Evolutionary conservation across 2,797 vertebrate species (phyloP), one percentile per base, ranked within the genome.

Genomic region (Phalloptychus januarius): DNA sequence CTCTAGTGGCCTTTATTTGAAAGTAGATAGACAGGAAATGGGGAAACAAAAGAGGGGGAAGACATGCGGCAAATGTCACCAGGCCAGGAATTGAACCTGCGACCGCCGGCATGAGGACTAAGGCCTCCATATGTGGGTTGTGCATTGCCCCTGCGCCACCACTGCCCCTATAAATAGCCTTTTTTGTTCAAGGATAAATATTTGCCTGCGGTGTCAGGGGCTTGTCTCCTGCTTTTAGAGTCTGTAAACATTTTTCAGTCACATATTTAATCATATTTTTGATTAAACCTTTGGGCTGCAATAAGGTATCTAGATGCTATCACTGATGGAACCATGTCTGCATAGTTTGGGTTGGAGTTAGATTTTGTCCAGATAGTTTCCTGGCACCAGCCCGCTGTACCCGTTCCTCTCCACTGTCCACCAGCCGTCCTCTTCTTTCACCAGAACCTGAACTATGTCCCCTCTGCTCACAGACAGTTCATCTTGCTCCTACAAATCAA

Each of bases 371-470:
- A 99, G 93, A 75, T 97, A 99, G 63, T 97, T 97, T 69, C 97
- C 97, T 6, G 98, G 98, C 78, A 98, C 97, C 1, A 98, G 92
- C 77, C 98, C 98, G 72, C 75, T 83, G 48, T 86, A 76, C 45
- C 97, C 97, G 0, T 97, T 93, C 78, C 82, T 95, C 75, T 96
- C 94, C 74, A 94, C 97, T 1, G 79, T 96, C 97, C 98, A 99
- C 98, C 98, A 99, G 76, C 98, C 98, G 0, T 98, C 96, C 0
- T 96, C 95, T 0, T 95, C 95, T 86, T 89, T 94, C 44, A 95
- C 93, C 25, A 96, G 86, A 79, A 99, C 94, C n/a, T 40, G 85
- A 63, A 99, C 86, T 31, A 95, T 48, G 10, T 98, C 97, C 36
- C 97, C 97, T n/a, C 89, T 94, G 0, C 73, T 92, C 72, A 99